phyloP scores from a whole-genome alignment of 2,888 invertebrate species.

The Sicus ferrugineus region DNA sequence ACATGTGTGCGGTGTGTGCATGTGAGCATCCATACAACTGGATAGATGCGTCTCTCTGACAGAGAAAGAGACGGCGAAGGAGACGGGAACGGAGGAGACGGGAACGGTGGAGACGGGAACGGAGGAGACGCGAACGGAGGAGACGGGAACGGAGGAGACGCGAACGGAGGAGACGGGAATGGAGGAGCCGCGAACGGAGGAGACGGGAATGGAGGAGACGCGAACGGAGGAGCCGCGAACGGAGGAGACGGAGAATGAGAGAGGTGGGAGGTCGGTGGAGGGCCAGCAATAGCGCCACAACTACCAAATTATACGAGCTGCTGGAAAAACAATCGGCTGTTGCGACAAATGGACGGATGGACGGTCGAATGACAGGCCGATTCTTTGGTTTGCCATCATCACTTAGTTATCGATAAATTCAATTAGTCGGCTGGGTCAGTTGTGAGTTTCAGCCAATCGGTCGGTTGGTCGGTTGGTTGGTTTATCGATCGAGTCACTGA shows the following conservation, averaged over 20 bases:
- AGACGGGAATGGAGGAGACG: too few species aligned
- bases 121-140: neutral
- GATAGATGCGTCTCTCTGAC: neutral
- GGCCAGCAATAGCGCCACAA: too few species aligned
- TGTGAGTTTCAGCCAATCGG: neutral
- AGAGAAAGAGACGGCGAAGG: neutral
- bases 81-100: neutral
- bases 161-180: neutral
- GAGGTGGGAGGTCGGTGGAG: neutral
- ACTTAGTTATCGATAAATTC: neutral
- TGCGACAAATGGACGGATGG: slow-evolving; percentile 12
- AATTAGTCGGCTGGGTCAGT: neutral
- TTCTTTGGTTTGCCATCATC: neutral
- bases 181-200: neutral
- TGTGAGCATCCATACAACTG: neutral
- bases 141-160: neutral
- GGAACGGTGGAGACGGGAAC: too few species aligned
- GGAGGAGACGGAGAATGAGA: neutral
- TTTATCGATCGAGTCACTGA: neutral
- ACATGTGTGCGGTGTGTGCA: neutral
- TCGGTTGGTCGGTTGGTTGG: neutral
- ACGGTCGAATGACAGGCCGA: neutral
- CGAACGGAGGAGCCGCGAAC: too few species aligned
- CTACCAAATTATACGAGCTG: too few species aligned
- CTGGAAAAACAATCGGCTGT: neutral